These are phyloP conservation scores for Drosophila dunni DNA, from an alignment of 1,140 invertebrate species.

Conservation along the genomic window DNA sequence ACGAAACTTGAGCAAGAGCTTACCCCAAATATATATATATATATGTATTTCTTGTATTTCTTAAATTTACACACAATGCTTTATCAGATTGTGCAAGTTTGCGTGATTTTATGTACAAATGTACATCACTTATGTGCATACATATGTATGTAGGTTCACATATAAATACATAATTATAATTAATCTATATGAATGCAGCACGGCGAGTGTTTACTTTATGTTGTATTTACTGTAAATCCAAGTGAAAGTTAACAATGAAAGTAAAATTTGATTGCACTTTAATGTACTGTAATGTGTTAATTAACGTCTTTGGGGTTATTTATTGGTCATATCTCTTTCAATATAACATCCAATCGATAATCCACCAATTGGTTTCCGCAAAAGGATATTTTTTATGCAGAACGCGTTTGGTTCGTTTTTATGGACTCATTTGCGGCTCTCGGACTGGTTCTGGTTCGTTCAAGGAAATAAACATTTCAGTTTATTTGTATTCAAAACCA, in stretches of 20 bases:
- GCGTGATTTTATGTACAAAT: not conserved
- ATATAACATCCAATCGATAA: not conserved
- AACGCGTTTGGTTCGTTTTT: not conserved
- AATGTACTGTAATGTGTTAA: conserved; percentile 14
- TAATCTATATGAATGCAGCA: conserved; percentile 1
- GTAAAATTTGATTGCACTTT: conserved; percentile 16
- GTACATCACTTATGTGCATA: not conserved
- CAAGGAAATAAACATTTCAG: conserved; percentile 2
- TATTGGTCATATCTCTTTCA: not conserved
- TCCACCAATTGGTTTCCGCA: not conserved
- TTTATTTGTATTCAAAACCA: conserved; percentile 23
- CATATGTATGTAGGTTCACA: conserved; percentile 1
- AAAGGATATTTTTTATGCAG: conserved; percentile 5
- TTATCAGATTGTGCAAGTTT: not conserved
- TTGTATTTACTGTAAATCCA: conserved; percentile 11
- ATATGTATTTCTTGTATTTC: not conserved
- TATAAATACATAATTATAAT: conserved; percentile 13
- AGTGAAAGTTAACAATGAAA: conserved; percentile 39
- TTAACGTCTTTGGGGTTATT: not conserved
- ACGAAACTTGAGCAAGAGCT: not conserved
- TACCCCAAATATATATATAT: not conserved
- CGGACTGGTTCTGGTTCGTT: conserved; percentile 8
- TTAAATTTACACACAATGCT: not conserved
- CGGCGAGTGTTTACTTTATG: conserved; percentile 1
- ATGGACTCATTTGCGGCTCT: not conserved